These are phyloP conservation scores for Antrozous pallidus DNA, from an alignment of 2,797 vertebrate species.

Conservation along the genomic window DNA sequence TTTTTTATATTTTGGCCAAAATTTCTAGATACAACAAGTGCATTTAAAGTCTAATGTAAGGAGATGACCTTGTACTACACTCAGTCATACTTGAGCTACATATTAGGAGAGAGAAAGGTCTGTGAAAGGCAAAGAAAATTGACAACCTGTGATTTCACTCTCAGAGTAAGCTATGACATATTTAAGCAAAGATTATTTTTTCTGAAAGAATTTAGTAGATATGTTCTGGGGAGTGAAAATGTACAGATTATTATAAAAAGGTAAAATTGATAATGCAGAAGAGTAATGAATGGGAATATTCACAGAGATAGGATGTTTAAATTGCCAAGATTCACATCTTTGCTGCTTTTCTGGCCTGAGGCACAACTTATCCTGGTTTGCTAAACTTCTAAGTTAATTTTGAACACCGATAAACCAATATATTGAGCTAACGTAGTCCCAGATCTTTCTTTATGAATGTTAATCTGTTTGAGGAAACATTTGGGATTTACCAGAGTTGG, in stretches of 20 bases:
- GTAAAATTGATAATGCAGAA: background rate
- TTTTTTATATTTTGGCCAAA: background rate
- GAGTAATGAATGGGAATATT: background rate
- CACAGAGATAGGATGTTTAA: background rate
- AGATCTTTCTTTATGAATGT: constrained; percentile 21
- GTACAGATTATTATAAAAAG: background rate
- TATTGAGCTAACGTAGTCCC: constrained; percentile 6
- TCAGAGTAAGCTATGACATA: background rate
- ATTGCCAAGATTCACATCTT: constrained; percentile 24
- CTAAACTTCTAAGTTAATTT: constrained; percentile 65
- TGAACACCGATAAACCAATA: constrained; percentile 24
- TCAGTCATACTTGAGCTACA: background rate
- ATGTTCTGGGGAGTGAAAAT: background rate
- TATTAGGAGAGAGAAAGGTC: background rate
- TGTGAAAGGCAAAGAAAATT: constrained; percentile 30
- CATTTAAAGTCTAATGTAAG: background rate
- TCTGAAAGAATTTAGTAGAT: background rate
- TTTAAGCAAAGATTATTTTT: constrained; percentile 46
- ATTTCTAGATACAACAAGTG: background rate
- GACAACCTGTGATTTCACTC: constrained; percentile 8
- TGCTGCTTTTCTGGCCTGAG: background rate
- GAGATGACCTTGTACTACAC: background rate
- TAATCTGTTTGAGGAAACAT: constrained; percentile 39
- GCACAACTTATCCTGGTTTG: constrained; percentile 16
- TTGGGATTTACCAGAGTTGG: background rate